A percentile compares a stretch with the other conserved stretches of the same genome.
Conservation (phyloP, 2,888 invertebrate genomes). For the Calephelis perditalis region DNA sequence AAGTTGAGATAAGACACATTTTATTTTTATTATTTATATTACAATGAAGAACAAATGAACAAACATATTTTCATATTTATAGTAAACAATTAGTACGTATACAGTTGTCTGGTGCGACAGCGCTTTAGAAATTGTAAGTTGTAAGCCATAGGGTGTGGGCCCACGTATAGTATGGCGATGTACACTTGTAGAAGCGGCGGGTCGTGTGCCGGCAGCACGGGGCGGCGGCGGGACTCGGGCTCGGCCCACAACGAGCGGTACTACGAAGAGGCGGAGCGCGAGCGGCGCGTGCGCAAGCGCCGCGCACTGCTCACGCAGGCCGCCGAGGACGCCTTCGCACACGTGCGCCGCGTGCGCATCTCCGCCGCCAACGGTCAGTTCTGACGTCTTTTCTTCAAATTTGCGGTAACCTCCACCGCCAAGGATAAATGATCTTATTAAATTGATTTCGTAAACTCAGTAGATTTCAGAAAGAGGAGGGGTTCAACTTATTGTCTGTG, state of each 20-base stretch:
- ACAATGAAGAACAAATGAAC: too few relatives aligned
- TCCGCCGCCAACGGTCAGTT: conserved; percentile 50
- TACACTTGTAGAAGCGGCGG: conserved; percentile 36
- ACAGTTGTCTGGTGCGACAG: too few relatives aligned
- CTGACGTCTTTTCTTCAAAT: background rate
- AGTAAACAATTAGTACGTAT: too few relatives aligned
- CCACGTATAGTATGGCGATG: conserved; percentile 1
- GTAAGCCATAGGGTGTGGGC: too few relatives aligned
- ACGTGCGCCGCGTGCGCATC: conserved; percentile 88
- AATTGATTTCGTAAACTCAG: too few relatives aligned
- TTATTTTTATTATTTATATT: too few relatives aligned
- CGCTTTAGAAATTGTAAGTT: too few relatives aligned
- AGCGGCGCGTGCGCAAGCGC: conserved; percentile 93
- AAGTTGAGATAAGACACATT: conserved; percentile 25
- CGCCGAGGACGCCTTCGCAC: conserved; percentile 98
- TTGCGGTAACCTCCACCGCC: too few relatives aligned
- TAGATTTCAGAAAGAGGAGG: too few relatives aligned
- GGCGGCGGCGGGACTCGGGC: conserved; percentile 90
- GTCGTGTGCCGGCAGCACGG: conserved; percentile 80
- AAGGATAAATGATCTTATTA: too few relatives aligned
- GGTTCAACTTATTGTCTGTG: too few relatives aligned
- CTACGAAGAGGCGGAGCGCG: conserved; percentile 98
- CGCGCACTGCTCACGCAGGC: conserved; percentile 93
- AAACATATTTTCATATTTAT: too few relatives aligned
- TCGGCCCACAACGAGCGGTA: conserved; percentile 98